These are phyloP conservation scores for Acrossocheilus wenchowensis DNA, from an alignment of 2,797 vertebrate species.

Conservation along the genomic window DNA sequence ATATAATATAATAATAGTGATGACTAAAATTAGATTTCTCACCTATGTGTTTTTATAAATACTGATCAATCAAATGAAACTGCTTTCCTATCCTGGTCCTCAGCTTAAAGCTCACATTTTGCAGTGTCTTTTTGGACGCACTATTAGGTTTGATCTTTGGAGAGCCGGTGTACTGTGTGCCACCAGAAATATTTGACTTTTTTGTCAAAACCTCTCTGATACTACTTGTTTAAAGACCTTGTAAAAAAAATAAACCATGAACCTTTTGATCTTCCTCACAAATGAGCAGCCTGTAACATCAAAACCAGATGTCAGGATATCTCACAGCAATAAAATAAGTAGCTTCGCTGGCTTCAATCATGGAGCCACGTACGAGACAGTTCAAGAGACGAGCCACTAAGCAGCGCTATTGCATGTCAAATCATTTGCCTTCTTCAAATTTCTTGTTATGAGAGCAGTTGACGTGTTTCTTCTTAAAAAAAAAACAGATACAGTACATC, in stretches of 20 bases:
- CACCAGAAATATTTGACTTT: constrained; percentile 3
- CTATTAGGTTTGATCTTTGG: neutral
- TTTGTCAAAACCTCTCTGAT: neutral
- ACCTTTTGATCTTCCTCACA: constrained; percentile 24
- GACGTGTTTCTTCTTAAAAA: neutral
- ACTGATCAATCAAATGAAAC: neutral
- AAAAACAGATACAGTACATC: neutral
- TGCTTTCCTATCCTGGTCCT: neutral
- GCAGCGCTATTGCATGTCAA: neutral
- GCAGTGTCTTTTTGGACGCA: neutral
- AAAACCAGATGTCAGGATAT: constrained; percentile 31
- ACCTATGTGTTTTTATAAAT: neutral
- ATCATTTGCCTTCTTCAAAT: neutral
- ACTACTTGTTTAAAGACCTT: constrained; percentile 14
- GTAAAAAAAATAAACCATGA: neutral
- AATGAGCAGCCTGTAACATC: constrained; percentile 19
- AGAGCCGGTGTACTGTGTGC: neutral
- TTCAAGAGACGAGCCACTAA: neutral
- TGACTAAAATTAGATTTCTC: neutral
- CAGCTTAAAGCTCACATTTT: neutral
- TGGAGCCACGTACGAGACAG: neutral
- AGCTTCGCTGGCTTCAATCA: neutral
- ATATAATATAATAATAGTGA: neutral
- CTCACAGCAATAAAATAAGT: constrained; percentile 10
- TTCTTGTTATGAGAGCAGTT: neutral